phyloP scores from a whole-genome alignment of 2,888 invertebrate species.

The Zaprionus obscuricornis region DNA sequence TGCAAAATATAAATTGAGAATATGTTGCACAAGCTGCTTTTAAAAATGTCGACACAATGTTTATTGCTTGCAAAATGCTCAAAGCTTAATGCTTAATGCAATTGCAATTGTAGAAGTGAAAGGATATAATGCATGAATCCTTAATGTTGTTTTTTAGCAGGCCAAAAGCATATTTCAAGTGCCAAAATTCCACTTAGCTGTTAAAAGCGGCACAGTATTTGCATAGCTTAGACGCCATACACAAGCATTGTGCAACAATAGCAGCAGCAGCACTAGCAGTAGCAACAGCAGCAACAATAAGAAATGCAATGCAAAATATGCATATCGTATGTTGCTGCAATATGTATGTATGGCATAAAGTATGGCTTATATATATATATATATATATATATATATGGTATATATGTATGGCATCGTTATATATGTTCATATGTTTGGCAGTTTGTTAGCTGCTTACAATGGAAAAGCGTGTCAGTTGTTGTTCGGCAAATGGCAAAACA shows the following conservation, averaged over 20 bases:
- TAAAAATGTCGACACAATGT: too few relatives aligned
- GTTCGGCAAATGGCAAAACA: conserved; percentile 58
- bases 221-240: conserved; percentile 43
- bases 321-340: conserved; percentile 7
- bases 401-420: not conserved
- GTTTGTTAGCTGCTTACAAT: conserved; percentile 30
- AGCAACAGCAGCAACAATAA: conserved; percentile 12
- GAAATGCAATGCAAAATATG: conserved; percentile 39
- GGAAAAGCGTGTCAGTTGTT: conserved; percentile 54
- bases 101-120: too few relatives aligned
- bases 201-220: conserved; percentile 29
- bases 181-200: conserved; percentile 71
- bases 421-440: conserved; percentile 7
- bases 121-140: too few relatives aligned
- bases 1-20: too few relatives aligned
- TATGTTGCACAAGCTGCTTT: too few relatives aligned
- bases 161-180: conserved; percentile 62
- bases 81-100: too few relatives aligned
- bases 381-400: not conserved
- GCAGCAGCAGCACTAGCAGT: conserved; percentile 4
- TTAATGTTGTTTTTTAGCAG: too few relatives aligned
- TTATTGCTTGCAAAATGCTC: too few relatives aligned
- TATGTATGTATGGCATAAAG: conserved; percentile 31
- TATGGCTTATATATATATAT: conserved; percentile 21
- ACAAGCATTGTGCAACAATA: conserved; percentile 14